These are phyloP conservation scores for Leptinotarsa juncta DNA, from an alignment of 2,888 invertebrate genomes.

Conservation along the genomic window DNA sequence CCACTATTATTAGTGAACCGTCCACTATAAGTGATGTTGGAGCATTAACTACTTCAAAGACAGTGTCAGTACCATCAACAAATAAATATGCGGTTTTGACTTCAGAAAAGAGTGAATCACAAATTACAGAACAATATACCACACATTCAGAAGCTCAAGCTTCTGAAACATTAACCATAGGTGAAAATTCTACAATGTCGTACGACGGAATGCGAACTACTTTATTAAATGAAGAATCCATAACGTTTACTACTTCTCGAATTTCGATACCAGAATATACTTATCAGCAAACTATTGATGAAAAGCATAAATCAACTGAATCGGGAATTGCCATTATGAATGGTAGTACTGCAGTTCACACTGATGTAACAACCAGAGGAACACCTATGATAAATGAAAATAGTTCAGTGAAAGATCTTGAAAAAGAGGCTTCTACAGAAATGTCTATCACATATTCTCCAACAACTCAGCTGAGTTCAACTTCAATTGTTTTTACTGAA, in stretches of 20 bases:
- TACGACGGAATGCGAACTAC: neutral
- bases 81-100: too few relatives aligned
- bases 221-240: neutral
- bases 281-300: neutral
- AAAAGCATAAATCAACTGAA: too few relatives aligned
- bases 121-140: neutral
- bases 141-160: neutral
- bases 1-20: neutral
- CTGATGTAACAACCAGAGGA: neutral
- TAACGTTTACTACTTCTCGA: neutral
- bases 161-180: neutral
- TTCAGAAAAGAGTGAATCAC: too few relatives aligned
- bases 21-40: neutral
- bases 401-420: neutral
- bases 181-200: neutral
- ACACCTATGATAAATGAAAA: neutral
- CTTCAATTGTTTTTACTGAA: too few relatives aligned
- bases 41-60: neutral
- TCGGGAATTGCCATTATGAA: neutral
- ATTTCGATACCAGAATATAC: neutral
- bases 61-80: neutral
- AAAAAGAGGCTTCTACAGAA: neutral
- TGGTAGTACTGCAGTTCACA: neutral
- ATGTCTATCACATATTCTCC: too few relatives aligned
- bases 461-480: too few relatives aligned